A percentile compares a stretch with the other conserved stretches of the same genome.
phyloP scores from a whole-genome alignment of 1,140 invertebrate species.

The Drosophila pseudoananassae region DNA sequence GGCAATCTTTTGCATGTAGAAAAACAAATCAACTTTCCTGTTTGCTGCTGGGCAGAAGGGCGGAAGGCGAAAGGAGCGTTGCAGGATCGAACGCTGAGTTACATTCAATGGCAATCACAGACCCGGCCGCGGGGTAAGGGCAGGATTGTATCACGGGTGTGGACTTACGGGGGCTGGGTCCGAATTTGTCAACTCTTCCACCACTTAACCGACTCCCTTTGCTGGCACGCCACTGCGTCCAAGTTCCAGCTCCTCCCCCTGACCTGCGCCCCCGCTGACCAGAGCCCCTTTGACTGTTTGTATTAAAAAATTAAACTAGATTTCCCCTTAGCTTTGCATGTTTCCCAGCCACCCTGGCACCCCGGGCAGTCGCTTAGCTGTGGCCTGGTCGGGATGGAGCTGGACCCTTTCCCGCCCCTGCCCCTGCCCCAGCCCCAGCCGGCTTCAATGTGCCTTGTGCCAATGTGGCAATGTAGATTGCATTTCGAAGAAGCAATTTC shows the following conservation, averaged over 20 bases:
- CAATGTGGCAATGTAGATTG: constrained; percentile 68
- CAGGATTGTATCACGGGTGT: constrained; percentile 9
- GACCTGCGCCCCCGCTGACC: constrained; percentile 10
- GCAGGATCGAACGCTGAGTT: constrained; percentile 63
- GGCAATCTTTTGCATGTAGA: constrained; percentile 67
- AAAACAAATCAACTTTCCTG: constrained; percentile 75
- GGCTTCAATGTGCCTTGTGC: constrained; percentile 26
- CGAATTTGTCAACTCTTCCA: constrained; percentile 3
- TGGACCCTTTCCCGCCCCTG: constrained; percentile 1
- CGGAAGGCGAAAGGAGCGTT: constrained; percentile 33
- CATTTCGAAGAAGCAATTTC: constrained; percentile 76
- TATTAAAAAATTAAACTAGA: constrained; percentile 82
- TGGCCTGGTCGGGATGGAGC: constrained; percentile 32
- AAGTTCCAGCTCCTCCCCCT: constrained; percentile 7
- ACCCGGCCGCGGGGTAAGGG: neutral
- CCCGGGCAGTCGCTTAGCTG: constrained; percentile 69
- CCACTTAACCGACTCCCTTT: neutral
- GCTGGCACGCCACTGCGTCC: constrained; percentile 25
- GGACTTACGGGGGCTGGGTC: neutral
- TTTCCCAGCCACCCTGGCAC: constrained; percentile 62
- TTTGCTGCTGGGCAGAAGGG: constrained; percentile 45
- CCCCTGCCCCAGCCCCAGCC: neutral
- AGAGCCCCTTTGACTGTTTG: constrained; percentile 66
- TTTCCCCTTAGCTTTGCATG: constrained; percentile 79
- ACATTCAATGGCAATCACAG: constrained; percentile 66